phyloP scores from a whole-genome alignment of 1,140 invertebrate genomes.

The Schlechtendalia chinensis region DNA sequence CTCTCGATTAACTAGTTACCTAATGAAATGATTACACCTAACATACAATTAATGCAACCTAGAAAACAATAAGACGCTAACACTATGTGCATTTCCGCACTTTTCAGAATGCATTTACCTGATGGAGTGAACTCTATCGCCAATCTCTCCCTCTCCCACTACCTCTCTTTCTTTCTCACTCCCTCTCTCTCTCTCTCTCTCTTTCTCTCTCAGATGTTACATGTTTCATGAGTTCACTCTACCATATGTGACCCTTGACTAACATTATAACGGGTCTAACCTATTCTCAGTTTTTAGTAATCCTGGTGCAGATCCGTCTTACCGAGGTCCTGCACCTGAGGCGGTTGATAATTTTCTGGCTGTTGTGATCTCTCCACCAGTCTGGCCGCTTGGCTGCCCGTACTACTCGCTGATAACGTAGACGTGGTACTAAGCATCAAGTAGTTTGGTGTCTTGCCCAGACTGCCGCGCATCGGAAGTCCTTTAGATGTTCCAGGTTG shows the following conservation, averaged over 20 bases:
- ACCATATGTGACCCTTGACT: slow-evolving; percentile 9
- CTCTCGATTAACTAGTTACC: neutral
- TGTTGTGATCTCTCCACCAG: slow-evolving; percentile 91
- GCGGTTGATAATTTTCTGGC: slow-evolving; percentile 82
- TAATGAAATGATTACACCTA: neutral
- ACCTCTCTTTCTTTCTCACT: neutral
- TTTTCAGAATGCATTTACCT: slow-evolving; percentile 11
- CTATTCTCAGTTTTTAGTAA: slow-evolving; percentile 49
- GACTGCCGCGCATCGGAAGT: slow-evolving; percentile 60
- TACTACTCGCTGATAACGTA: slow-evolving; percentile 89
- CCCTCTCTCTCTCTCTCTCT: neutral
- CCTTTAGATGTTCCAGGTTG: slow-evolving; percentile 60
- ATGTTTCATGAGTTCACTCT: slow-evolving; percentile 28
- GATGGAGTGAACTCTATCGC: slow-evolving; percentile 10
- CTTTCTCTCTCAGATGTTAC: too few relatives aligned
- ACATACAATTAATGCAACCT: neutral
- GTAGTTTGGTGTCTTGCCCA: slow-evolving; percentile 87
- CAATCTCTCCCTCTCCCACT: neutral
- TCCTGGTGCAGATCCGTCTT: slow-evolving; percentile 56
- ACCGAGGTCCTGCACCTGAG: slow-evolving; percentile 82
- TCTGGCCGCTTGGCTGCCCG: slow-evolving; percentile 80
- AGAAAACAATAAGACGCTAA: neutral
- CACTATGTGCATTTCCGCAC: neutral
- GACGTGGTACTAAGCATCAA: slow-evolving; percentile 88
- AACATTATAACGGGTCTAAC: slow-evolving; percentile 45